Conservation (phyloP, 30 jellyfish, hydroid and myxozoan genomes). For the Turritopsis dohrnii region DNA sequence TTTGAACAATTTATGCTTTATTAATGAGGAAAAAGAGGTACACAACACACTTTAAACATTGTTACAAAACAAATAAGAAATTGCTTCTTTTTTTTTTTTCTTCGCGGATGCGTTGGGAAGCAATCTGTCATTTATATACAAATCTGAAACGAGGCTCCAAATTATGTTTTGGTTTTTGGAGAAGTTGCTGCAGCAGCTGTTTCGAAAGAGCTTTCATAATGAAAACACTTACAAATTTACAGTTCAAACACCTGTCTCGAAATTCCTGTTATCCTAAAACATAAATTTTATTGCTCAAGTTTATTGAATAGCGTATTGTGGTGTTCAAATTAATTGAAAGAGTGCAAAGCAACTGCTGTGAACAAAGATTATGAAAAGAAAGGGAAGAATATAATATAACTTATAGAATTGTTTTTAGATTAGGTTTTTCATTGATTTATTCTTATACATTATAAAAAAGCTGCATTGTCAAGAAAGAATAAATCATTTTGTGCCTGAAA, state of each 20-base stretch:
- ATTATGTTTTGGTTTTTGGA: not conserved
- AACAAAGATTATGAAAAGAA: not conserved
- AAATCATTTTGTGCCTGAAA: no score
- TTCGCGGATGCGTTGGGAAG: not conserved
- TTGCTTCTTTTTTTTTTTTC: not conserved
- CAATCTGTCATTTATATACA: not conserved
- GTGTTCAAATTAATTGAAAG: not conserved
- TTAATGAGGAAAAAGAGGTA: not conserved
- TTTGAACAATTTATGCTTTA: not conserved
- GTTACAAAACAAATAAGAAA: no score
- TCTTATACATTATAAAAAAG: no score
- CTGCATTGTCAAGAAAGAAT: no score
- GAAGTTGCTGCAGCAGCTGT: not conserved
- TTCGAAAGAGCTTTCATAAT: not conserved
- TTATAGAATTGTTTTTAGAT: no score
- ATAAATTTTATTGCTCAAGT: no score
- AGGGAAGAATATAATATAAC: no score
- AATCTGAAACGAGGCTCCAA: not conserved
- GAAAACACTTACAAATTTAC: not conserved
- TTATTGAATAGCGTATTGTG: not conserved
- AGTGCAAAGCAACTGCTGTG: not conserved
- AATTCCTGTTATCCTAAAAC: not conserved
- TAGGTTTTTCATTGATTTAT: no score
- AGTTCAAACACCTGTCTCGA: not conserved
- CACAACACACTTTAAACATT: not conserved